Conservation (phyloP, 2,888 invertebrate genomes). For the Plebejus anna region DNA sequence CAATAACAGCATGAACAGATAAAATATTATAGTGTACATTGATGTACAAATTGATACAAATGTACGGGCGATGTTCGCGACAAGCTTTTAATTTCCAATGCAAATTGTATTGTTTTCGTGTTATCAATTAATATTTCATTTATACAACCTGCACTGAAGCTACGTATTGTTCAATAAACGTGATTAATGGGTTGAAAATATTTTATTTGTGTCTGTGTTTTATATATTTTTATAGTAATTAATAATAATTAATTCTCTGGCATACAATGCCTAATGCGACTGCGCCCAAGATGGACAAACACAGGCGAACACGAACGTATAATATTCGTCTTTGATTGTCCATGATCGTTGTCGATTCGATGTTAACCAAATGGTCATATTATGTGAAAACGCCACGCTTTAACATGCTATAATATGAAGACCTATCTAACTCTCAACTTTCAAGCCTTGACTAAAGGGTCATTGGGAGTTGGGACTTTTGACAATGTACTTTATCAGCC, state of each 20-base stretch:
- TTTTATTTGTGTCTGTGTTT: not conserved
- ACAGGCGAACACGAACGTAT: too few species aligned
- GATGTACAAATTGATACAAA: conserved; percentile 11
- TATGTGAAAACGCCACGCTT: too few species aligned
- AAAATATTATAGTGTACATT: too few species aligned
- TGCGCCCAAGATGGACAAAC: too few species aligned
- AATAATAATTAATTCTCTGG: too few species aligned
- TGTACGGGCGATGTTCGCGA: not conserved
- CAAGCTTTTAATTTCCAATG: conserved; percentile 28
- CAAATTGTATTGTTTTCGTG: conserved; percentile 22
- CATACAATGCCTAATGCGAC: too few species aligned
- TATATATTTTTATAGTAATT: not conserved
- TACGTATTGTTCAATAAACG: conserved; percentile 14
- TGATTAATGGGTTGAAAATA: not conserved
- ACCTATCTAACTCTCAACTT: too few species aligned
- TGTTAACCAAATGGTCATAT: too few species aligned
- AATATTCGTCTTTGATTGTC: too few species aligned
- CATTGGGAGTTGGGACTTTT: not conserved
- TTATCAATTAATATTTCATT: conserved; percentile 21
- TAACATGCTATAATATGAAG: too few species aligned
- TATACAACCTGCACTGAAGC: not conserved
- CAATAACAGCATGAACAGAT: not conserved
- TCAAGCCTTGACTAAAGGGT: not conserved
- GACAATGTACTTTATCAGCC: not conserved
- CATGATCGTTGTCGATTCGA: too few species aligned